A percentile compares a stretch with the other conserved stretches of the same genome.
These are phyloP conservation scores for Epizoanthus scotinus DNA, from an alignment of 92 coral and sea anemone species.

Conservation along the genomic window DNA sequence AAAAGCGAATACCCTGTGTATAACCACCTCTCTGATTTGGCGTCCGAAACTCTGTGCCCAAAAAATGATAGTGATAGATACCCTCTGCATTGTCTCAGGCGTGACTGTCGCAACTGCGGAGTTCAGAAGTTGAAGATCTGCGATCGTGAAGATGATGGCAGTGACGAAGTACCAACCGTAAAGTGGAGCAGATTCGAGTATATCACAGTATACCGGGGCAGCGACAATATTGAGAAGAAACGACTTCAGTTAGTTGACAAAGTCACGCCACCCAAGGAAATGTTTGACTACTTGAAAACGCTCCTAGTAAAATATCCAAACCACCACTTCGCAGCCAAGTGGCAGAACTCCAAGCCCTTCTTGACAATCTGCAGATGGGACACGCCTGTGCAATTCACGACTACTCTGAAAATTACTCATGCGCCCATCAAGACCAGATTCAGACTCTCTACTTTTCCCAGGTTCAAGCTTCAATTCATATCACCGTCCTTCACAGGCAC, in stretches of 20 bases:
- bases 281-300: not conserved
- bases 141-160: slow-evolving; percentile 9
- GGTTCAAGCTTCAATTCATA: slow-evolving; percentile 48
- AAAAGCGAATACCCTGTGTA: slow-evolving; percentile 23
- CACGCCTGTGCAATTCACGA: slow-evolving; percentile 44
- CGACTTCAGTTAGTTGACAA: slow-evolving; percentile 33
- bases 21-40: slow-evolving; percentile 4
- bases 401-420: slow-evolving; percentile 45
- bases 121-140: slow-evolving; percentile 19
- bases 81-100: slow-evolving; percentile 21
- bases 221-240: not conserved
- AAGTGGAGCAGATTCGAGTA: slow-evolving; percentile 18
- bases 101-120: slow-evolving; percentile 22
- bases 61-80: slow-evolving; percentile 16
- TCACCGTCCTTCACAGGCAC: slow-evolving; percentile 46
- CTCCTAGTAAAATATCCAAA: not conserved
- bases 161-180: not conserved
- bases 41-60: slow-evolving; percentile 20
- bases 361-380: not conserved
- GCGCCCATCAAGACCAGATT: slow-evolving; percentile 48
- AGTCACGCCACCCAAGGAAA: not conserved
- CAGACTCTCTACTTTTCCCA: slow-evolving; percentile 44
- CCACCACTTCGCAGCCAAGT: not conserved
- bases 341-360: slow-evolving; percentile 28
- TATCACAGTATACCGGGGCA: not conserved